Base-by-base conservation (phyloP, 2,113 vertebrate genomes). In the Mobula birostris region DNA sequence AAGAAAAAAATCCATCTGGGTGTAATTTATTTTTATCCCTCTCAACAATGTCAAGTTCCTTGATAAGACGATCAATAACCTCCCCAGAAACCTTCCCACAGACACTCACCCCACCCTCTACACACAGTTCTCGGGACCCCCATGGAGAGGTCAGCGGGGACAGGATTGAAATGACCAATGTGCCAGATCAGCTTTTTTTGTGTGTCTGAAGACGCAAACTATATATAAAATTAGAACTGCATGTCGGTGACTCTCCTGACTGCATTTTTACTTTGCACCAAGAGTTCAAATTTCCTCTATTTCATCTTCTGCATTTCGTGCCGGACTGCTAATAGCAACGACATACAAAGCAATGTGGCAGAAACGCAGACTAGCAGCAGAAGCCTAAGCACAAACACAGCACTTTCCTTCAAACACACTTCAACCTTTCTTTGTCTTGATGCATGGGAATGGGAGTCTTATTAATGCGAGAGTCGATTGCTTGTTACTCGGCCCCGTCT, bases 41-140 rank as follows among this genome's bases (percentile, higher is more conserved):
- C 40, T 82, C 79, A 82, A 19, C 87, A 93, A 74, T 40, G 68
- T 93, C 90, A 93, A 72, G 68, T 93, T 93, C 68, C 68, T 40
- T 74, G 66, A 68, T 24, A 72, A 70, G 5, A 11, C 19, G 7
- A 27, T 93, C 68, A 93, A 74, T 72, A 92, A 92, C 8, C 90
- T 74, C 32, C 11, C 70, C 32, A 48, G 66, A 36, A 5, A 1
- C 80, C 5, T 36, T 56, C 48, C 40, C 19, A 17, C 70, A 72
- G 70, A 72, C 74, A 61, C 56, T 14, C 56, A 11, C 3, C 56
- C 56, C 56, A 2, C 8, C 58, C 85, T 12, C 58, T 5, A 1
- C 29, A 4, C 29, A 15, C 58, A 6, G 2, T 88, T 29, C 56
- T 66, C 40, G 29, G 5, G 7, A 11, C 1, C 83, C 83, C 83